Conservation (phyloP, 2,888 invertebrate genomes). For the Cynaeus angustus region DNA sequence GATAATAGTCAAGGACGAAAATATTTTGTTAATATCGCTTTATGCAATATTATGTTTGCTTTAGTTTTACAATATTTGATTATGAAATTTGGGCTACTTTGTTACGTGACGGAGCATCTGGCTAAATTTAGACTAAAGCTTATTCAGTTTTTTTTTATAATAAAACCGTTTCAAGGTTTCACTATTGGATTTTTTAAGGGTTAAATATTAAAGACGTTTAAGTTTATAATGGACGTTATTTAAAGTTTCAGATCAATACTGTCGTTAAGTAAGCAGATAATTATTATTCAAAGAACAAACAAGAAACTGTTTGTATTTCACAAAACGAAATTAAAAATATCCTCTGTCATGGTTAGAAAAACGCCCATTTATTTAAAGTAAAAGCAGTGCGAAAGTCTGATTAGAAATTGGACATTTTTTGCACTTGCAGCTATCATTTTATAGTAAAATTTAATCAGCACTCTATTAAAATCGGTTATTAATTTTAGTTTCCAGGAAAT, state of each 20-base stretch:
- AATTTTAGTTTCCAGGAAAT: constrained; percentile 27
- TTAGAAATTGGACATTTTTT: constrained; percentile 31
- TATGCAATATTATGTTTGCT: constrained; percentile 40
- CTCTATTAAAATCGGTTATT: constrained; percentile 15
- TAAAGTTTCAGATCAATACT: constrained; percentile 25
- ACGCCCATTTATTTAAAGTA: constrained; percentile 24
- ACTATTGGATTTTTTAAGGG: constrained; percentile 18
- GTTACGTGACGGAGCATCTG: constrained; percentile 10
- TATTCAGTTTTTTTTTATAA: not conserved
- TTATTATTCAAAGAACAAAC: constrained; percentile 10
- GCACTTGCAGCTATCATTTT: constrained; percentile 24
- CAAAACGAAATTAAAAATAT: constrained; percentile 26
- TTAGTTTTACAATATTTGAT: constrained; percentile 39
- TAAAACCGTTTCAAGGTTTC: constrained; percentile 18
- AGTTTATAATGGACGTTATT: constrained; percentile 17
- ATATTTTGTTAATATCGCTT: constrained; percentile 37
- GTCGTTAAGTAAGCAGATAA: constrained; percentile 9
- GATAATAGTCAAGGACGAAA: constrained; percentile 48
- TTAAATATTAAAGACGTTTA: constrained; percentile 24
- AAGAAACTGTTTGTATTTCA: constrained; percentile 2
- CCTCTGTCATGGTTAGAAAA: constrained; percentile 29
- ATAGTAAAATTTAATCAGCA: constrained; percentile 17
- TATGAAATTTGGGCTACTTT: constrained; percentile 35
- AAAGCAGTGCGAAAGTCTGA: constrained; percentile 32
- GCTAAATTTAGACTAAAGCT: constrained; percentile 2